phyloP scores from a whole-genome alignment of 2,888 invertebrate species.

The Parelbella ahira region DNA sequence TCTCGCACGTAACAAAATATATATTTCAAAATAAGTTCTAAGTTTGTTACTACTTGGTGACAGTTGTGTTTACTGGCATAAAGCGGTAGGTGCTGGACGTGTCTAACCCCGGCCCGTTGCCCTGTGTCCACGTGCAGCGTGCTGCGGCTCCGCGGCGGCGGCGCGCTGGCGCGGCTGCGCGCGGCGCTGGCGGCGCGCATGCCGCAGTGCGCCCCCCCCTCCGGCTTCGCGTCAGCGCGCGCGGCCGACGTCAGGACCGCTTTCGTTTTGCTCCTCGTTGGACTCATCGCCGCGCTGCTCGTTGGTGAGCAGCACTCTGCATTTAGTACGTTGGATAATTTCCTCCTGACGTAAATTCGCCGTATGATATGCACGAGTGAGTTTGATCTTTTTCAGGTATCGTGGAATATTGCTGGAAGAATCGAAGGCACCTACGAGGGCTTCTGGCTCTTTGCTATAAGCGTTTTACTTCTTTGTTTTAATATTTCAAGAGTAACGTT shows the following conservation, averaged over 20 bases:
- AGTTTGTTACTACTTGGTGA: too few species aligned
- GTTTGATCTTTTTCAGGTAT: constrained; percentile 65
- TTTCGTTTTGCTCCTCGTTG: constrained; percentile 70
- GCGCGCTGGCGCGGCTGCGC: constrained; percentile 56
- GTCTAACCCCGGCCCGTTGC: too few species aligned
- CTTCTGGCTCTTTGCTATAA: constrained; percentile 36
- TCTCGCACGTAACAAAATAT: too few species aligned
- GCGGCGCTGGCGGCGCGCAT: constrained; percentile 67
- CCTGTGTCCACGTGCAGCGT: too few species aligned
- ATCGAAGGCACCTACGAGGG: constrained; percentile 42
- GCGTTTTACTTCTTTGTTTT: constrained; percentile 32
- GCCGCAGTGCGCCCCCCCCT: constrained; percentile 75
- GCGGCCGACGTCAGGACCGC: constrained; percentile 82
- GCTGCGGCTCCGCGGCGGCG: constrained; percentile 59
- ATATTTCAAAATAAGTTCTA: too few species aligned
- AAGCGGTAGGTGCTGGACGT: too few species aligned
- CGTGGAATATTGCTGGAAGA: constrained; percentile 65
- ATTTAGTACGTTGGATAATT: too few species aligned
- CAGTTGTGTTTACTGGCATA: too few species aligned
- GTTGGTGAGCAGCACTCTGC: too few species aligned
- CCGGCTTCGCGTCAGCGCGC: constrained; percentile 80
- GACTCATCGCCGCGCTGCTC: constrained; percentile 52
- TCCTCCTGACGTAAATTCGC: too few species aligned
- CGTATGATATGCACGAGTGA: too few species aligned
- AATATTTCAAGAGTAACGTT: too few species aligned